A percentile compares a stretch with the other conserved stretches of the same genome.
Evolutionary conservation across 2,113 vertebrate genomes (phyloP).

Genomic region (Todiramphus chloris): DNA sequence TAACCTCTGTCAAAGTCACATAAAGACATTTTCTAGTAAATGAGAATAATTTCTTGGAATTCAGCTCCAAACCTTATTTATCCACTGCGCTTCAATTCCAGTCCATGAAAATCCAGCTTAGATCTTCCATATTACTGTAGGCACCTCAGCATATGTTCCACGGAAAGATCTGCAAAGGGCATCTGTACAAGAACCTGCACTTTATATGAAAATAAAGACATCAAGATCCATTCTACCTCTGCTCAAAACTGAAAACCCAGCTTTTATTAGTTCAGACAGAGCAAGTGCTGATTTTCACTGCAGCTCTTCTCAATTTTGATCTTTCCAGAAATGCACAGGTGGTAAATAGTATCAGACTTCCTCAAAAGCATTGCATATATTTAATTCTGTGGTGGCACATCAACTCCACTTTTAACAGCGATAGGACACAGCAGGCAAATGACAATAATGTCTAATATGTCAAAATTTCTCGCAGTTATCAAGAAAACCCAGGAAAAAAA

Average conservation of each 20-base stretch:
- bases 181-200: neutral
- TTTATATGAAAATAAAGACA: neutral
- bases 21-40: neutral
- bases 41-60: neutral
- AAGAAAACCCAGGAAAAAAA: neutral
- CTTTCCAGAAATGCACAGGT: neutral
- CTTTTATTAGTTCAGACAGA: neutral
- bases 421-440: neutral
- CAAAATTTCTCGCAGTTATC: neutral
- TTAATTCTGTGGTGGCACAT: neutral
- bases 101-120: neutral
- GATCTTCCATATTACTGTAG: neutral
- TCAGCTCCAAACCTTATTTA: neutral
- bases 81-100: neutral
- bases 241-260: neutral
- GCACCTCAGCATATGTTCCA: neutral
- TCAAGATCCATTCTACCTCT: neutral
- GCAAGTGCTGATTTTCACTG: neutral
- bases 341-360: neutral
- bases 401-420: neutral
- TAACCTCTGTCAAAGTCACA: neutral
- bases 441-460: neutral
- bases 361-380: neutral
- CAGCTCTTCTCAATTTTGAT: neutral
- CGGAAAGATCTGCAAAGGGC: neutral